phyloP scores from a whole-genome alignment of 1,140 invertebrate species.

The Pseudobourletiella spinata region DNA sequence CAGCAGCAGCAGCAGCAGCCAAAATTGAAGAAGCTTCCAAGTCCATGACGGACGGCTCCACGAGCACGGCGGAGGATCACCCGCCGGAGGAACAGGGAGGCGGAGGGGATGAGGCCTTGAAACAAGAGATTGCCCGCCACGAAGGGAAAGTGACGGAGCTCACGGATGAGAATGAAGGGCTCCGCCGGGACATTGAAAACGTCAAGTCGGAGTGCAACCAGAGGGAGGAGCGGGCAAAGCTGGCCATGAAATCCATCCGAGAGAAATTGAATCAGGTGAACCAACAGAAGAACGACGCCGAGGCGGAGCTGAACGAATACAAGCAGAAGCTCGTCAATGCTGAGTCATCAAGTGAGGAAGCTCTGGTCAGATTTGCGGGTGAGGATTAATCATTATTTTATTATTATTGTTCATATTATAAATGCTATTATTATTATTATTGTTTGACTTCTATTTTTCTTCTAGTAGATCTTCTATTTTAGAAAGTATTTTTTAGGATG shows the following conservation, averaged over 20 bases:
- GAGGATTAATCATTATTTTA: neutral
- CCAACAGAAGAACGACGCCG: conserved; percentile 53
- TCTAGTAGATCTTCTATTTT: neutral
- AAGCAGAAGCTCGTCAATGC: conserved; percentile 39
- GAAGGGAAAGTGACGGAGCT: conserved; percentile 48
- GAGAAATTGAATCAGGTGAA: conserved; percentile 58
- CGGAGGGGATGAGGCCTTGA: conserved; percentile 40
- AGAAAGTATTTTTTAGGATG: neutral
- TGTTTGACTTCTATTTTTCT: too few relatives aligned
- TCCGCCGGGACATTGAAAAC: conserved; percentile 60
- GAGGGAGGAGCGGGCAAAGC: conserved; percentile 63
- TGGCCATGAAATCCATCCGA: conserved; percentile 60
- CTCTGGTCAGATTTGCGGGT: conserved; percentile 24
- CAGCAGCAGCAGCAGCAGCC: conserved; percentile 26
- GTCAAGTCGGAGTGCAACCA: conserved; percentile 54
- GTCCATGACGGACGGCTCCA: neutral
- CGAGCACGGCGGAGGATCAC: conserved; percentile 40
- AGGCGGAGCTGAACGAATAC: conserved; percentile 51
- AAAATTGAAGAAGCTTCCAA: neutral
- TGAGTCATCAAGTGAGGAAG: conserved; percentile 37
- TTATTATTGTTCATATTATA: neutral
- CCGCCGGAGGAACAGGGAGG: conserved; percentile 43
- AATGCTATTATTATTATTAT: neutral
- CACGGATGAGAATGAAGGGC: conserved; percentile 48
- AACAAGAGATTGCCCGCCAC: conserved; percentile 18